Conservation (phyloP, 2,113 vertebrate species). For the Psilopsiagon aurifrons region DNA sequence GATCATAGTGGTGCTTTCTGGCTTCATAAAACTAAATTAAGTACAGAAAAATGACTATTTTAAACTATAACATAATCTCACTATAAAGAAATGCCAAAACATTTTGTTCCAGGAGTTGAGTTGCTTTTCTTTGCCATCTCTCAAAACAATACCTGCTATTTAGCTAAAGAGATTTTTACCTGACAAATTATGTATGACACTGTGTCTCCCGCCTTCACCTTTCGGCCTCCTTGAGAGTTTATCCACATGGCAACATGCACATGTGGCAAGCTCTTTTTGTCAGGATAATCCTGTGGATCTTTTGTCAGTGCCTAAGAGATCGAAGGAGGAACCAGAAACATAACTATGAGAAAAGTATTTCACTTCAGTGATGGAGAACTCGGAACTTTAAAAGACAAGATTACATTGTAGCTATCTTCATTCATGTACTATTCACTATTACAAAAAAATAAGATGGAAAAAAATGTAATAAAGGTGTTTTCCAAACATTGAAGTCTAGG, state of each 20-base stretch:
- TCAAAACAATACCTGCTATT: not conserved
- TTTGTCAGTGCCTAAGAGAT: constrained; percentile 89
- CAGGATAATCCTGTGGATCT: constrained; percentile 98
- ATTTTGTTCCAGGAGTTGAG: not conserved
- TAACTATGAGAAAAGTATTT: not conserved
- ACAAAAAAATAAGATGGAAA: not conserved
- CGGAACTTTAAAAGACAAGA: not conserved
- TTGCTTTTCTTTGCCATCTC: not conserved
- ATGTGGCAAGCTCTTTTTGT: constrained; percentile 94
- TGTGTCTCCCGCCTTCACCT: constrained; percentile 95
- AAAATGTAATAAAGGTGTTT: not conserved
- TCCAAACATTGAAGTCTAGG: not conserved
- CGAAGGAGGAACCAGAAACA: constrained; percentile 8
- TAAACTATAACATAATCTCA: not conserved
- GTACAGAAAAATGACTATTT: not conserved
- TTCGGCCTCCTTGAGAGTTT: constrained; percentile 92
- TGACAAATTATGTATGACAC: constrained; percentile 95
- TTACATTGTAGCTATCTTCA: not conserved
- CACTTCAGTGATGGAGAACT: not conserved
- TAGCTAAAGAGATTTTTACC: constrained; percentile 75
- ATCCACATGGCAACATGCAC: constrained; percentile 98
- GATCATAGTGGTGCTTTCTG: not conserved
- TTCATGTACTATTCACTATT: not conserved
- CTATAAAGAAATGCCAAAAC: not conserved
- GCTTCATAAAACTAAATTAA: not conserved